These are phyloP conservation scores for Muraenolepis orangiensis DNA, from an alignment of 2,797 vertebrate species.

Conservation along the genomic window DNA sequence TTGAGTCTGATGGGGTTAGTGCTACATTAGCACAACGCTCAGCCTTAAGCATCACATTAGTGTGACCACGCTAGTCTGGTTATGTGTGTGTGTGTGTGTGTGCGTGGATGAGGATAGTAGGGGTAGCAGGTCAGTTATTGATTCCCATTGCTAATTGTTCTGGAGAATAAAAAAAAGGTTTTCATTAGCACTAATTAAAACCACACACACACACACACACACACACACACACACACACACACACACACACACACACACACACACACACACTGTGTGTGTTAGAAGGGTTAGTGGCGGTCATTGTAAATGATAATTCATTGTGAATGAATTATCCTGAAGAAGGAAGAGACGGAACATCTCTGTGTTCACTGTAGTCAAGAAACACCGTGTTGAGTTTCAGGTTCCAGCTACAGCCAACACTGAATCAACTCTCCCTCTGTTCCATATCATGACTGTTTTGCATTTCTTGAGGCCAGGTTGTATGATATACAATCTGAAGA, in stretches of 20 bases:
- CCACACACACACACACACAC: too few species aligned
- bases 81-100: background rate
- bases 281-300: background rate
- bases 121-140: background rate
- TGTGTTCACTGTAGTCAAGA: background rate
- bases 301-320: background rate
- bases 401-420: background rate
- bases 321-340: background rate
- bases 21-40: conserved; percentile 60
- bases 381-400: conserved; percentile 1
- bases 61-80: background rate
- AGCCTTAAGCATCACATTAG: conserved; percentile 4
- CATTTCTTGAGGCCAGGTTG: too few species aligned
- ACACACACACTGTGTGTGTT: too few species aligned
- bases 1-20: conserved; percentile 43
- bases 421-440: background rate
- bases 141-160: too few species aligned
- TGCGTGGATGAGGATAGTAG: background rate
- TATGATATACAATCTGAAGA: background rate
- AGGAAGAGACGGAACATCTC: background rate
- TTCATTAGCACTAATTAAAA: too few species aligned
- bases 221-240: too few species aligned
- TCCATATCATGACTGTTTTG: background rate
- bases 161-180: too few species aligned
- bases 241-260: too few species aligned